Evolutionary conservation across 2,888 invertebrate species (phyloP).

Genomic region (Euzetes globulus): DNA sequence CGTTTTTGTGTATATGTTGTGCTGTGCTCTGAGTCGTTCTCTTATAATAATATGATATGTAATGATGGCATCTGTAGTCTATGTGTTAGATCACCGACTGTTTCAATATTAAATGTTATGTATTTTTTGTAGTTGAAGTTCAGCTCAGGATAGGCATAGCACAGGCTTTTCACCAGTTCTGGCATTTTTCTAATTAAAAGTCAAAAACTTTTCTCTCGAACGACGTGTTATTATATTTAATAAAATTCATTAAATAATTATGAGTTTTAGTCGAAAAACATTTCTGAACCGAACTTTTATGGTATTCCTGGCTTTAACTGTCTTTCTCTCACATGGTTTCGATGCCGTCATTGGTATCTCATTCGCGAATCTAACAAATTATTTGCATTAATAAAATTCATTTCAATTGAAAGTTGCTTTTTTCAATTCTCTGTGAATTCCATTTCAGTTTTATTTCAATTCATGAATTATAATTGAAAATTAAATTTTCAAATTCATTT

Average conservation of each 20-base stretch:
- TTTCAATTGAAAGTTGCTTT: neutral
- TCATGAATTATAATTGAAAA: neutral
- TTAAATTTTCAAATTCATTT: neutral
- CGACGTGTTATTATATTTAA: neutral
- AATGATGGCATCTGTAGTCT: conserved; percentile 27
- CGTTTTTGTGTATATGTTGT: neutral
- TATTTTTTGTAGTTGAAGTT: neutral
- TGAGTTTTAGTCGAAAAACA: neutral
- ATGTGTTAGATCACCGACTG: conserved; percentile 19
- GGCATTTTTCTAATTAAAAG: conserved; percentile 30
- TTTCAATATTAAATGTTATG: conserved; percentile 3
- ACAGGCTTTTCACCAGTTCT: conserved; percentile 1
- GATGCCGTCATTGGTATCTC: neutral
- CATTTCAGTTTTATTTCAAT: neutral
- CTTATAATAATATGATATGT: conserved; percentile 20
- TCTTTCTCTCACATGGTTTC: neutral
- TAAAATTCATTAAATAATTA: conserved; percentile 28
- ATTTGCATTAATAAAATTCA: conserved; percentile 11
- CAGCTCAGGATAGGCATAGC: neutral
- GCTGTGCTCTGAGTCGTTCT: neutral
- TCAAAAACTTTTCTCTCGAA: conserved; percentile 1
- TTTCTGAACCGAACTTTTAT: neutral
- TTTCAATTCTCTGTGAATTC: neutral
- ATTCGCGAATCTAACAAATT: neutral
- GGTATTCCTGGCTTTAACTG: neutral